Base-by-base conservation (phyloP, 2,888 invertebrate genomes). In the Drosophila fulvimacula region DNA sequence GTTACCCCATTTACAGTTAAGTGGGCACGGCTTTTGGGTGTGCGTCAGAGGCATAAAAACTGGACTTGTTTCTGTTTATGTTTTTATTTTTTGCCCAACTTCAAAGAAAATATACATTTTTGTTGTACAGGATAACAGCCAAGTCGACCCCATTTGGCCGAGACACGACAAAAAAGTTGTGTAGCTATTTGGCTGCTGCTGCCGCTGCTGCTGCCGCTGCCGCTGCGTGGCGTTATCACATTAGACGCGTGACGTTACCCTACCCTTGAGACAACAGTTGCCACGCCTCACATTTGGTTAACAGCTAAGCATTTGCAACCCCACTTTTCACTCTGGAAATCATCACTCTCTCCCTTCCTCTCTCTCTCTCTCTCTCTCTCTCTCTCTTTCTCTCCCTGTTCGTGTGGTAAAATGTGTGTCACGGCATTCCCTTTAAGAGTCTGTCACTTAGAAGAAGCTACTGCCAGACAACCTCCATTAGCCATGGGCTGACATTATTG, bases 391-490 rank as follows among this genome's bases (percentile, higher is more conserved):
- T 4, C 32, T 10, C 21, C 21, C 6, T 13, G 15, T 32, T 10
- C 9, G 7, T 30, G 36, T 0, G 17, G 32, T 17, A 9, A 68
- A 68, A 73, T 49, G 59, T 76, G 62, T 68, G 76, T 76, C 76
- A 72, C 61, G 76, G 44, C 62, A 42, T 39, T 49, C 24, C 48
- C 48, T 41, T 27, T 44, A 24, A 53, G 63, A 71, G 55, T 56
- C 34, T 49, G 48, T 41, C 19, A 38, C 24, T 24, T 24, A 24
- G 24, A 2, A 24, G 17, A 39, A 17, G 41, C 41, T 41, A 5
- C 38, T 17, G 17, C 17, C 19, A 17, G 19, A n/a, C 63, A 36
- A 51, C 56, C 49, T 42, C 42, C 32, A 30, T 27, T 10, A n/a
- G n/a, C 5, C 27, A 10, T 5, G 9, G 9, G 63, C 59, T 61